Conservation (phyloP, 1,140 invertebrate species). For the Dendrolimus punctatus region DNA sequence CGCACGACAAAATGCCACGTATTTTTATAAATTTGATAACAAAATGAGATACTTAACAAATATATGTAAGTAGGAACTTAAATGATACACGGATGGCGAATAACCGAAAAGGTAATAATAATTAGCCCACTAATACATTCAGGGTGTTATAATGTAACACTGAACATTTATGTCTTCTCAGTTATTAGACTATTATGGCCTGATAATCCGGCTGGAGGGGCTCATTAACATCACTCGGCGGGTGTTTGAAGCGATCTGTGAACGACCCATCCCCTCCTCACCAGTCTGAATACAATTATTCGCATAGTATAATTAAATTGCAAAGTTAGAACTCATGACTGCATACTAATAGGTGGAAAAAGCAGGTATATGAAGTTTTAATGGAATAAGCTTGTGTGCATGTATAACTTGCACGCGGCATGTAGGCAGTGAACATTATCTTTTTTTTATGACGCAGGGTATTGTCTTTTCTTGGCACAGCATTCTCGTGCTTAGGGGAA, state of each 20-base stretch:
- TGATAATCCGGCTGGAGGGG: conserved; percentile 11
- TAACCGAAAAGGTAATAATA: not conserved
- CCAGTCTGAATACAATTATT: conserved; percentile 27
- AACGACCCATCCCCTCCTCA: conserved; percentile 12
- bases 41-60: too few relatives aligned
- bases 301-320: conserved; percentile 28
- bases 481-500: too few relatives aligned
- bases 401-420: conserved; percentile 1
- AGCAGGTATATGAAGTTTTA: conserved; percentile 21
- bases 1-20: too few relatives aligned
- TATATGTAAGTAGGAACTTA: too few relatives aligned
- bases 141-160: too few relatives aligned
- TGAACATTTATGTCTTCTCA: too few relatives aligned
- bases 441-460: too few relatives aligned
- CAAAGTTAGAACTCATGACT: conserved; percentile 26
- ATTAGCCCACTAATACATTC: too few relatives aligned
- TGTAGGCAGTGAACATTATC: too few relatives aligned
- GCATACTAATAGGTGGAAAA: conserved; percentile 27
- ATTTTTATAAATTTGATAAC: too few relatives aligned
- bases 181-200: too few relatives aligned
- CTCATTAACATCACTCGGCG: conserved; percentile 1
- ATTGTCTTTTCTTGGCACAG: too few relatives aligned
- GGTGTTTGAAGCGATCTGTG: conserved; percentile 12
- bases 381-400: conserved; percentile 24
- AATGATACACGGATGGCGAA: not conserved